These are phyloP conservation scores for Himalopsyche kuldschensis DNA, from an alignment of 2,888 invertebrate species.

Conservation along the genomic window DNA sequence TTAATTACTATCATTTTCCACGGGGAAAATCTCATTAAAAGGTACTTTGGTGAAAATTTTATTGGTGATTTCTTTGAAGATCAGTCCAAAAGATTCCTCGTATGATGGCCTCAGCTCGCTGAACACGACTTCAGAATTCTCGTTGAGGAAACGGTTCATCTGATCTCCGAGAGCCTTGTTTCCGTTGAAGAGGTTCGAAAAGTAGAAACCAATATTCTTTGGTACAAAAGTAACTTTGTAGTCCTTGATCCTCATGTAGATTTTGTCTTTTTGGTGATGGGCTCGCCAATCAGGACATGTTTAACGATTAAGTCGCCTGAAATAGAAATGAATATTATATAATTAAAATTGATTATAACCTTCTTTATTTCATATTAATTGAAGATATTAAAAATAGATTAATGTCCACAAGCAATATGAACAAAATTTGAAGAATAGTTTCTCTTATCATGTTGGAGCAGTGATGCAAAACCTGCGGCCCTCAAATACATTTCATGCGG, in stretches of 20 bases:
- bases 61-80: conserved; percentile 68
- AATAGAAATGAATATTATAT: conserved; percentile 37
- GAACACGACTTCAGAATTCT: conserved; percentile 68
- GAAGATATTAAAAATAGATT: no score
- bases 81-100: conserved; percentile 66
- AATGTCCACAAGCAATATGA: no score
- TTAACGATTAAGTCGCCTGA: conserved; percentile 65
- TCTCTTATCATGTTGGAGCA: no score
- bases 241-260: conserved; percentile 65
- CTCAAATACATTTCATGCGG: no score
- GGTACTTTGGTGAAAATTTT: conserved; percentile 70
- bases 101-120: conserved; percentile 69
- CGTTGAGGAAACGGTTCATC: conserved; percentile 69
- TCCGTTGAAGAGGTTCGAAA: conserved; percentile 69
- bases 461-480: no score
- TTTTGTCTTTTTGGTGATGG: conserved; percentile 62
- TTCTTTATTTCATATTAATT: no score
- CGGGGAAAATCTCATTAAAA: conserved; percentile 65
- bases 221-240: conserved; percentile 67
- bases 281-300: conserved; percentile 65
- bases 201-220: conserved; percentile 59
- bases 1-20: conserved; percentile 40
- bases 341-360: no score
- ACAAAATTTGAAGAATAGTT: no score
- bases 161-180: conserved; percentile 64